Conservation (phyloP, 1,140 invertebrate species). For the Drosophila obscura region DNA sequence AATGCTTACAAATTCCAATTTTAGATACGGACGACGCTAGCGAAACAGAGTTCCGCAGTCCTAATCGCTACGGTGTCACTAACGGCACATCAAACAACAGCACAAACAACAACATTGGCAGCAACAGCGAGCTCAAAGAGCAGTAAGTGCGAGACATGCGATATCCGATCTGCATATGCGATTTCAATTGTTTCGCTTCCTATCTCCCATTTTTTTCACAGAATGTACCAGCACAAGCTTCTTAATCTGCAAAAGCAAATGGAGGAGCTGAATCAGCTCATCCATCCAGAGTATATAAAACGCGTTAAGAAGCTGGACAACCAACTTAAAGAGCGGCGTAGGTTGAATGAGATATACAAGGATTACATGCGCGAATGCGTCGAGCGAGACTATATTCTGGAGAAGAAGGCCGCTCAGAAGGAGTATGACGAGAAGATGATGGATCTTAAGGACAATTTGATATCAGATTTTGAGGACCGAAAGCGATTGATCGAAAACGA, state of each 20-base stretch:
- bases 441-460: constrained; percentile 94
- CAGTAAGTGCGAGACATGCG: constrained; percentile 87
- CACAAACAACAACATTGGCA: constrained; percentile 54
- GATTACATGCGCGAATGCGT: constrained; percentile 94
- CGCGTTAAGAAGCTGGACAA: constrained; percentile 92
- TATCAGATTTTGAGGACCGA: constrained; percentile 97
- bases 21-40: constrained; percentile 95
- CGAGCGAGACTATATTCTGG: constrained; percentile 93
- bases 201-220: constrained; percentile 81
- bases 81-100: constrained; percentile 78
- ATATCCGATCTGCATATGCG: neutral
- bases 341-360: constrained; percentile 92
- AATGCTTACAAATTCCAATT: constrained; percentile 54
- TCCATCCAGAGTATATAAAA: constrained; percentile 93
- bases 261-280: constrained; percentile 93
- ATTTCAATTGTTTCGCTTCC: neutral
- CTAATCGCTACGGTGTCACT: constrained; percentile 88
- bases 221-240: constrained; percentile 97
- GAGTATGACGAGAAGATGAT: constrained; percentile 97
- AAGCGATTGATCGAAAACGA: constrained; percentile 94
- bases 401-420: constrained; percentile 93
- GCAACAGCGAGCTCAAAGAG: constrained; percentile 92
- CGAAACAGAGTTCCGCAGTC: constrained; percentile 91
- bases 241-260: constrained; percentile 94
- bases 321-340: constrained; percentile 90